Conservation (phyloP, 2,888 invertebrate species). For the Torymus tubicola region DNA sequence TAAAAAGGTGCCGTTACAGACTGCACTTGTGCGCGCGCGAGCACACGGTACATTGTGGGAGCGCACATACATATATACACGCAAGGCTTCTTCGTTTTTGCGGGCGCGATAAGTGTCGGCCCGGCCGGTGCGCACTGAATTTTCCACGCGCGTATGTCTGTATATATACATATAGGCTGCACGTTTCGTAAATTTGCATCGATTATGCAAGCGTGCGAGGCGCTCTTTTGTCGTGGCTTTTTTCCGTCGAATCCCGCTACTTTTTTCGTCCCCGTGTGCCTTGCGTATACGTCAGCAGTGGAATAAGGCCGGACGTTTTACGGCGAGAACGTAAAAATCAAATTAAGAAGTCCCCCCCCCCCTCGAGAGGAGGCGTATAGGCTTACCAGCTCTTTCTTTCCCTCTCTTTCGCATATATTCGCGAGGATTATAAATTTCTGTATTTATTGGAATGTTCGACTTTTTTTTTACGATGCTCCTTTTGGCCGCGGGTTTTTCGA, state of each 20-base stretch:
- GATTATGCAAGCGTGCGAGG: conserved; percentile 22
- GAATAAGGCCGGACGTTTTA: conserved; percentile 35
- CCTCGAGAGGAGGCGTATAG: too few species aligned
- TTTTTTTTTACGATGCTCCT: conserved; percentile 20
- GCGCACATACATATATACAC: neutral
- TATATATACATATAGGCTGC: too few species aligned
- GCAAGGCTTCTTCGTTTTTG: conserved; percentile 8
- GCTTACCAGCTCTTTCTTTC: too few species aligned
- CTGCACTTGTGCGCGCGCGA: neutral
- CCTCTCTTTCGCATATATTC: too few species aligned
- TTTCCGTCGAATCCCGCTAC: conserved; percentile 59
- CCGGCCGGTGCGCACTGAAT: neutral
- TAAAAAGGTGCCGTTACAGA: conserved; percentile 64
- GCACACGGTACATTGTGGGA: too few species aligned
- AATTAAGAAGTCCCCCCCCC: conserved; percentile 25
- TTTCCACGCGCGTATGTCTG: neutral
- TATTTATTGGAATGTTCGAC: conserved; percentile 44
- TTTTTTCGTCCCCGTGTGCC: conserved; percentile 61
- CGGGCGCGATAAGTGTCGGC: neutral
- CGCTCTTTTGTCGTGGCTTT: neutral
- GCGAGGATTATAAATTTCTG: conserved; percentile 40
- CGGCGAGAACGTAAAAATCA: conserved; percentile 38
- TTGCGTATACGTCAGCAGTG: neutral
- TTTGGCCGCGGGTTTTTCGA: conserved; percentile 37
- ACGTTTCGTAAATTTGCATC: conserved; percentile 39